Evolutionary conservation across 2,113 vertebrate genomes (phyloP).

Genomic region (Cottus gobio): DNA sequence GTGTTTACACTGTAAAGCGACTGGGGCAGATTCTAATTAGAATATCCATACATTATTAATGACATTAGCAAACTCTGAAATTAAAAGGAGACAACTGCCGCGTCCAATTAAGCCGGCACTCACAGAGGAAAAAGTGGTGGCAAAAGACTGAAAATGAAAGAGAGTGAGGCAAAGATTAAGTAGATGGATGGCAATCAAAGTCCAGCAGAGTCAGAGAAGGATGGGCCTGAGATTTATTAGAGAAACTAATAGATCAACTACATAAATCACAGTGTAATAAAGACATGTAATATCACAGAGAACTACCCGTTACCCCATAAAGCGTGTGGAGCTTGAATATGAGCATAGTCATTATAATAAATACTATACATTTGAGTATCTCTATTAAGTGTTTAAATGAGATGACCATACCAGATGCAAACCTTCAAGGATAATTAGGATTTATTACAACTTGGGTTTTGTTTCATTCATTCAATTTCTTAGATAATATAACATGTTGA

Average conservation of each 20-base stretch:
- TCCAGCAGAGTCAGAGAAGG: constrained; percentile 24
- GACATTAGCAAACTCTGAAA: constrained; percentile 79
- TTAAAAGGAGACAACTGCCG: constrained; percentile 82
- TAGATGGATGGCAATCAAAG: constrained; percentile 50
- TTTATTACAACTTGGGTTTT: not conserved
- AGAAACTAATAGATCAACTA: constrained; percentile 1
- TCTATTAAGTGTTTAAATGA: constrained; percentile 15
- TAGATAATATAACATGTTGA: too few relatives aligned
- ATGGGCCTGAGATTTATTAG: constrained; percentile 35
- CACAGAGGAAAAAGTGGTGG: constrained; percentile 36
- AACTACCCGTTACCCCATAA: constrained; percentile 2
- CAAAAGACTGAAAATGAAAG: constrained; percentile 35
- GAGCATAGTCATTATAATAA: constrained; percentile 4
- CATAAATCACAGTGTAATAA: constrained; percentile 29
- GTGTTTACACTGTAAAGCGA: constrained; percentile 83
- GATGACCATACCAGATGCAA: not conserved
- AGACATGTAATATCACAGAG: constrained; percentile 19
- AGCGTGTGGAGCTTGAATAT: not conserved
- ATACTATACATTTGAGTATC: not conserved
- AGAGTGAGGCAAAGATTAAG: constrained; percentile 31
- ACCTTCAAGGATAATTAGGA: constrained; percentile 7
- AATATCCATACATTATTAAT: constrained; percentile 88
- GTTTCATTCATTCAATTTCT: too few relatives aligned
- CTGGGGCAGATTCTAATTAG: constrained; percentile 83
- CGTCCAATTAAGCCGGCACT: constrained; percentile 74